Conservation (phyloP, 2,113 vertebrate genomes). For the Prionailurus viverrinus region DNA sequence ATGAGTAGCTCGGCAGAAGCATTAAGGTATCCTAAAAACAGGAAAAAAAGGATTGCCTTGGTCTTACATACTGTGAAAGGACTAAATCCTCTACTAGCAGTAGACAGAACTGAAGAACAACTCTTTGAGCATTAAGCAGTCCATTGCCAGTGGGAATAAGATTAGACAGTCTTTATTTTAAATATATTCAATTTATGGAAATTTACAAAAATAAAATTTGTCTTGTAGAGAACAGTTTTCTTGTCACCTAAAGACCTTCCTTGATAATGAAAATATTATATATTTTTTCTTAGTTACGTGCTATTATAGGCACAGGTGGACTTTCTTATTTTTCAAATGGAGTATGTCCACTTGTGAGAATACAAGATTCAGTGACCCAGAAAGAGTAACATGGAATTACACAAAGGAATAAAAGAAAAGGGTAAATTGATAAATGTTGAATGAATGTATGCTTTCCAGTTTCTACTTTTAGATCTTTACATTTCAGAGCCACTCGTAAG, state of each 20-base stretch:
- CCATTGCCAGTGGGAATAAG: slow-evolving; percentile 42
- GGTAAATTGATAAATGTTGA: background rate
- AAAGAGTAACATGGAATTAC: background rate
- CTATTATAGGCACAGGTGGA: background rate
- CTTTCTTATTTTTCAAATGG: background rate
- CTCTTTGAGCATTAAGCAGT: background rate
- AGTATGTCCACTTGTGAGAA: background rate
- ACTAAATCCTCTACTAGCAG: slow-evolving; percentile 37
- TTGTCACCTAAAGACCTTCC: background rate
- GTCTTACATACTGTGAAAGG: slow-evolving; percentile 60
- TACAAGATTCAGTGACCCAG: background rate
- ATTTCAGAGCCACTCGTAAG: background rate
- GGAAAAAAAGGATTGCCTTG: slow-evolving; percentile 64
- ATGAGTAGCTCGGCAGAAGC: slow-evolving; percentile 59
- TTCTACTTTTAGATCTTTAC: slow-evolving; percentile 3
- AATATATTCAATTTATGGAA: slow-evolving; percentile 6
- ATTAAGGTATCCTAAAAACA: slow-evolving; percentile 70
- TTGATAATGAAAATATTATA: background rate
- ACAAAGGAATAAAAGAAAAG: background rate
- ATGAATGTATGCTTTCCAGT: background rate
- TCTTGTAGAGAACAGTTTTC: slow-evolving; percentile 12
- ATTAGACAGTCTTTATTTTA: slow-evolving; percentile 32
- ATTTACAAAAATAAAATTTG: slow-evolving; percentile 31
- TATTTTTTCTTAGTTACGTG: background rate
- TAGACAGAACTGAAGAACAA: slow-evolving; percentile 27